Evolutionary conservation across 2,888 invertebrate species (phyloP), one percentile per base, ranked within the genome.

Genomic region (Hirtodrosophila duncani): DNA sequence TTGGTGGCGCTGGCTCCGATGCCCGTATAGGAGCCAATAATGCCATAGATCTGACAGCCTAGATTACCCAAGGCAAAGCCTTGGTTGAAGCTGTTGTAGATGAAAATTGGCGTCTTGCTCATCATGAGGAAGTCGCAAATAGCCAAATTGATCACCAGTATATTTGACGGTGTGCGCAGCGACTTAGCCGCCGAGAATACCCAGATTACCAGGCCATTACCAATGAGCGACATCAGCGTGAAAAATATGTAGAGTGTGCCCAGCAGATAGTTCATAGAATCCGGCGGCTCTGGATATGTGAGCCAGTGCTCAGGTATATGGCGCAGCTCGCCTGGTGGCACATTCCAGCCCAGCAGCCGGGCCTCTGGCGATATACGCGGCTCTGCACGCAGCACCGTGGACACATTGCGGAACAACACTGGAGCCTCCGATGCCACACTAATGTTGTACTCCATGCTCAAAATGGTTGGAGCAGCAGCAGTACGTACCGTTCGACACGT

Each of bases 101-200:
- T 85, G 33, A 85, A 85, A 1, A 95, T 91, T 0, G 95, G 95
- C 0, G 94, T 90, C 87, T 95, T 95, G 20, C 91, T 85, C 94
- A 95, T 94, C 95, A 95, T 95, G 18, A 94, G 87, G 78, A 95
- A 95, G 86, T 95, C 95, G 70, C 93, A 91, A 49, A 95, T 87
- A 0, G 95, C 94, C 82, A 95, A 86, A 85, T 95, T 94, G 38
- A 95, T 89, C 7, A 95, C 94, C 53, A 95, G 91, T 81, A 95
- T 91, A 82, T 95, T 95, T 33, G 95, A 95, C 1, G 95, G 93
- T 0, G 87, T 86, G 30, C 86, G 77, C 39, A 87, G 55, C 9
- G 85, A 75, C 66, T 87, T 87, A 24, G 87, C 85, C 63, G 85
- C 81, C 18, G 82, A 89, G 85, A 96, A 96, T 65, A 96, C 90